phyloP scores from a whole-genome alignment of 2,797 vertebrate species.

The Acipenser ruthenus region DNA sequence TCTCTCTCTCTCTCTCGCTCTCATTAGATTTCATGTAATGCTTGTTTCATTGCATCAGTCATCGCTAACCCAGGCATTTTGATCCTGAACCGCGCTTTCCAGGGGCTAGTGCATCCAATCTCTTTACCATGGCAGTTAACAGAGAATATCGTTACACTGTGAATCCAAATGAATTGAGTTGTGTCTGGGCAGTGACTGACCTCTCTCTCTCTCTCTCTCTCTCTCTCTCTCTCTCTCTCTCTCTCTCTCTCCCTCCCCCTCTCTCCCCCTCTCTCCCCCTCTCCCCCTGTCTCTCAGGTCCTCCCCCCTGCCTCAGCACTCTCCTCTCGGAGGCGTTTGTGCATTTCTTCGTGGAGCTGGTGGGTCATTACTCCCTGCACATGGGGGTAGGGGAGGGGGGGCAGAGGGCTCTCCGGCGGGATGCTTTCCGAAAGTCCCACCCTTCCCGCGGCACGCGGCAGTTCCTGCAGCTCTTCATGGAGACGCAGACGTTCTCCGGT shows the following conservation, averaged over 20 bases:
- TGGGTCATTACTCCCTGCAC: constrained; percentile 89
- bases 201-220: background rate
- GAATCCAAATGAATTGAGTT: no score
- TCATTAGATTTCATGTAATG: background rate
- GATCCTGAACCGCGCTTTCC: no score
- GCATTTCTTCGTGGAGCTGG: constrained; percentile 86
- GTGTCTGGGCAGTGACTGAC: no score
- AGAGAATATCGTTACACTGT: no score
- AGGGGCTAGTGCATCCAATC: no score
- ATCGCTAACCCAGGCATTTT: no score
- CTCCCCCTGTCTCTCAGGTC: constrained; percentile 22
- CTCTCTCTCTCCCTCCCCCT: no score
- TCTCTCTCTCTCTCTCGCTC: background rate
- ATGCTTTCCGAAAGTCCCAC: constrained; percentile 81
- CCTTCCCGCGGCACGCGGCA: constrained; percentile 77
- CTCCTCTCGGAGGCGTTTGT: constrained; percentile 92
- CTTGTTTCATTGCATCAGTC: background rate
- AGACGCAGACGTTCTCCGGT: constrained; percentile 95
- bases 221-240: no score
- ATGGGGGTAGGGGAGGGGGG: constrained; percentile 66
- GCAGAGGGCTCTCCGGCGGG: constrained; percentile 73
- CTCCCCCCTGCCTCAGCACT: constrained; percentile 59
- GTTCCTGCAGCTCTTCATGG: constrained; percentile 94
- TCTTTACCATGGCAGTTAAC: no score
- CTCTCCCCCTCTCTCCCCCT: no score